Evolutionary conservation across 2,797 vertebrate genomes (phyloP).

Genomic region (Megaceryle alcyon): DNA sequence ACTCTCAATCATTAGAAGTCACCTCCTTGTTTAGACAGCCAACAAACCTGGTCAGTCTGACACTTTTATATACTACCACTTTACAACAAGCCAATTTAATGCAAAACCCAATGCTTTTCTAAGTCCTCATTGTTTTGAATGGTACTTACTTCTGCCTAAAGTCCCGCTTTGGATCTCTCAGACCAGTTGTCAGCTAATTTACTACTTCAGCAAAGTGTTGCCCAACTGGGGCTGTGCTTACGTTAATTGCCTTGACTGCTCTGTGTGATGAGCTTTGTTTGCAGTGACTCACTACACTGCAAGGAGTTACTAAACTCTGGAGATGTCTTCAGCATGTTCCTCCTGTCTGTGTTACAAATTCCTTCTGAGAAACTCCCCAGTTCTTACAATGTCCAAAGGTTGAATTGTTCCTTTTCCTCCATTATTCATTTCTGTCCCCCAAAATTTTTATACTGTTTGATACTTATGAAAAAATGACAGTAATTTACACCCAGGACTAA

Average conservation of each 20-base stretch:
- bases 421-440: neutral
- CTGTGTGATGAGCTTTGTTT: conserved; percentile 10
- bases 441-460: neutral
- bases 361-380: neutral
- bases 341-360: neutral
- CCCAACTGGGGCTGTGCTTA: neutral
- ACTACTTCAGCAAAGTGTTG: conserved; percentile 7
- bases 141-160: neutral
- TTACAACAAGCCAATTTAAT: neutral
- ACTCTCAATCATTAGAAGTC: neutral
- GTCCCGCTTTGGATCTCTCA: neutral
- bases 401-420: neutral
- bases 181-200: neutral
- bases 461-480: neutral
- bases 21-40: neutral
- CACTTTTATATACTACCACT: neutral
- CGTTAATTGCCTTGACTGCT: neutral
- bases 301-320: conserved; percentile 1
- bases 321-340: neutral
- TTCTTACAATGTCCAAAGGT: neutral
- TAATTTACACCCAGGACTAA: neutral
- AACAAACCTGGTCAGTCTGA: neutral
- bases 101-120: neutral
- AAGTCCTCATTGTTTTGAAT: neutral
- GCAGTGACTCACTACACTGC: conserved; percentile 1